Evolutionary conservation across 2,888 invertebrate species (phyloP).

Genomic region (Encarsia formosa): DNA sequence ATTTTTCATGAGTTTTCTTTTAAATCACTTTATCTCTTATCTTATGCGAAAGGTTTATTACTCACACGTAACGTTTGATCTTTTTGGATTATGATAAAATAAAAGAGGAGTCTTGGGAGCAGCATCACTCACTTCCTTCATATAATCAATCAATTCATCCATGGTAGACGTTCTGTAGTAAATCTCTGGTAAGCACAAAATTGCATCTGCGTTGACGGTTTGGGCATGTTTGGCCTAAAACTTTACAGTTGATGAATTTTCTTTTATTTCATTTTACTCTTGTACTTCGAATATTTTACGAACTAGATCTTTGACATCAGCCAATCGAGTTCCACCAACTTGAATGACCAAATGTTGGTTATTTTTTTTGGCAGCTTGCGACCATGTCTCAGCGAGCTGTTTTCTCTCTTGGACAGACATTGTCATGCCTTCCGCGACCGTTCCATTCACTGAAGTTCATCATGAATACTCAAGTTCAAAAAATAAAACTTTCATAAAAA

Average conservation of each 20-base stretch:
- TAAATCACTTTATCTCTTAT: too few relatives aligned
- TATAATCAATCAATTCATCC: slow-evolving; percentile 62
- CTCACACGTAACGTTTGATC: slow-evolving; percentile 11
- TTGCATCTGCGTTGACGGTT: slow-evolving; percentile 60
- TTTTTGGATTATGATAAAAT: slow-evolving; percentile 63
- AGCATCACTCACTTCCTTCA: slow-evolving; percentile 62
- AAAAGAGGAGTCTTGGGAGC: slow-evolving; percentile 74
- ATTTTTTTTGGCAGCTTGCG: slow-evolving; percentile 53
- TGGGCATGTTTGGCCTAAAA: slow-evolving; percentile 67
- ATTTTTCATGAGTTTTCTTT: too few relatives aligned
- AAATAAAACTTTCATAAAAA: too few relatives aligned
- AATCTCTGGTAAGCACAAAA: slow-evolving; percentile 71
- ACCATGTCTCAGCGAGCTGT: slow-evolving; percentile 63
- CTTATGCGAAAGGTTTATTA: neutral
- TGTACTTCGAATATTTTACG: neutral
- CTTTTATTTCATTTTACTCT: neutral
- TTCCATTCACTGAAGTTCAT: slow-evolving; percentile 78
- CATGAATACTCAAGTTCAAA: too few relatives aligned
- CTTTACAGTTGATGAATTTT: neutral
- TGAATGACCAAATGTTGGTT: slow-evolving; percentile 66
- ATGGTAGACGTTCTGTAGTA: slow-evolving; percentile 67
- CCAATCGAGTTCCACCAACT: slow-evolving; percentile 66
- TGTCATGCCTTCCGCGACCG: slow-evolving; percentile 72
- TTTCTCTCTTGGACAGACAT: slow-evolving; percentile 67
- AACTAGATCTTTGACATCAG: slow-evolving; percentile 65